phyloP scores from a whole-genome alignment of 2,113 vertebrate genomes.

The Chionodraco myersi region DNA sequence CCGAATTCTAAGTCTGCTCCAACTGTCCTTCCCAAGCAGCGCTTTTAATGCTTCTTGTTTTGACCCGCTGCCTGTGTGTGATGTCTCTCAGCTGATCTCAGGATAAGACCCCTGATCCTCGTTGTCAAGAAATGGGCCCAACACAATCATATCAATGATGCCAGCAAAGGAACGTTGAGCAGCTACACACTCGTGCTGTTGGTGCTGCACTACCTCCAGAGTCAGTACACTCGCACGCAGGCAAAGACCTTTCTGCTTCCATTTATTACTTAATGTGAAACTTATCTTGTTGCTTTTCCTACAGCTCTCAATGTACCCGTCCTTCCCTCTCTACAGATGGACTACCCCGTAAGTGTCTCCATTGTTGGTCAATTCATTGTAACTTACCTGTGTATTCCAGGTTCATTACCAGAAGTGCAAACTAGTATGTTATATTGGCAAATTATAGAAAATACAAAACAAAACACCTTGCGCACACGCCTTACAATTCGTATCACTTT shows the following conservation, averaged over 20 bases:
- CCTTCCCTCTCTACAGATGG: conserved; percentile 94
- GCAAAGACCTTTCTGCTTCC: not conserved
- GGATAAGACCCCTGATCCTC: conserved; percentile 92
- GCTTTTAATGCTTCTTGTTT: not conserved
- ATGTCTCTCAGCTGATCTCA: conserved; percentile 88
- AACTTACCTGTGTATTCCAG: not conserved
- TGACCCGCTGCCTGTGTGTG: conserved; percentile 5
- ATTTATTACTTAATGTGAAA: not conserved
- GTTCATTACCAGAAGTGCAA: not conserved
- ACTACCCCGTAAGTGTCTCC: conserved; percentile 90
- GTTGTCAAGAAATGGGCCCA: conserved; percentile 96
- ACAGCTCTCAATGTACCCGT: conserved; percentile 92
- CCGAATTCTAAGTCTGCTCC: not conserved
- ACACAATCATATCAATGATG: conserved; percentile 93
- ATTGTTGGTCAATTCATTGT: not conserved
- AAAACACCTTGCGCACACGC: not conserved
- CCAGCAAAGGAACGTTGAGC: conserved; percentile 96
- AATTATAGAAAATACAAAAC: not conserved
- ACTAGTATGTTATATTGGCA: not conserved
- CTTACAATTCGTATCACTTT: not conserved
- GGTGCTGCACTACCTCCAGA: conserved; percentile 98
- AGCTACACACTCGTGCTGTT: conserved; percentile 97
- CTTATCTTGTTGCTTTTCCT: conserved; percentile 58
- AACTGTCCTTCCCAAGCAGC: not conserved
- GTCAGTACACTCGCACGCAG: conserved; percentile 83